Percentiles rank a stretch among this genome's conserved stretches.
phyloP scores from a whole-genome alignment of 2,113 vertebrate species.

The Lagopus leucura region DNA sequence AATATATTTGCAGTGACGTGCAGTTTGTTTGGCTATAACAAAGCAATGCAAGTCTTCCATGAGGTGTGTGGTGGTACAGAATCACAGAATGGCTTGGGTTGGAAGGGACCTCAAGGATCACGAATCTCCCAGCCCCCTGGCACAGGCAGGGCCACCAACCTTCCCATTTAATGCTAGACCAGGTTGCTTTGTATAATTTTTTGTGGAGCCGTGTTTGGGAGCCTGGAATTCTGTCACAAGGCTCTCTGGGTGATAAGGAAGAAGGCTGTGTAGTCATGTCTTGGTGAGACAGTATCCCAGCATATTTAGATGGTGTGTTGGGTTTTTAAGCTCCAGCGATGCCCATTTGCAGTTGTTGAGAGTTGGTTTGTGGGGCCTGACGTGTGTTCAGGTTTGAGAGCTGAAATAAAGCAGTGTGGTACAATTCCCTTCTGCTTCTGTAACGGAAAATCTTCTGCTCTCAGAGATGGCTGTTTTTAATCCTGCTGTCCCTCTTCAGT shows the following conservation, averaged over 20 bases:
- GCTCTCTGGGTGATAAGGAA: not conserved
- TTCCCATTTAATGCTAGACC: no score
- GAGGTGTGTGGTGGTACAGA: not conserved
- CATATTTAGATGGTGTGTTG: not conserved
- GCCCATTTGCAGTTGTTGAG: not conserved
- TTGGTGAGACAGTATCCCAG: not conserved
- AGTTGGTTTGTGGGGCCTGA: not conserved
- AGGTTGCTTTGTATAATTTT: no score
- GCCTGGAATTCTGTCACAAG: not conserved
- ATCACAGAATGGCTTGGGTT: no score
- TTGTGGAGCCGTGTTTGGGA: not conserved
- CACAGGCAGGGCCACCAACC: no score
- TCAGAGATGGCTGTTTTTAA: not conserved
- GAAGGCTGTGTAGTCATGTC: not conserved
- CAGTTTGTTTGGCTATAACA: not conserved
- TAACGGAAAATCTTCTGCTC: not conserved
- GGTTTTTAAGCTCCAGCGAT: not conserved
- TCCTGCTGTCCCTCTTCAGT: not conserved
- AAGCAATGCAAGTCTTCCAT: not conserved
- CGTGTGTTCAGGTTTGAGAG: not conserved
- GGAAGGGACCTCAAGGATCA: no score
- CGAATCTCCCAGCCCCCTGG: no score
- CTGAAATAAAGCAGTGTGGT: not conserved
- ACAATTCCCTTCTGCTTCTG: not conserved
- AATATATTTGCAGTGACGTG: not conserved